Conservation (phyloP, 2,797 vertebrate genomes). For the Benthosema pterotum region DNA sequence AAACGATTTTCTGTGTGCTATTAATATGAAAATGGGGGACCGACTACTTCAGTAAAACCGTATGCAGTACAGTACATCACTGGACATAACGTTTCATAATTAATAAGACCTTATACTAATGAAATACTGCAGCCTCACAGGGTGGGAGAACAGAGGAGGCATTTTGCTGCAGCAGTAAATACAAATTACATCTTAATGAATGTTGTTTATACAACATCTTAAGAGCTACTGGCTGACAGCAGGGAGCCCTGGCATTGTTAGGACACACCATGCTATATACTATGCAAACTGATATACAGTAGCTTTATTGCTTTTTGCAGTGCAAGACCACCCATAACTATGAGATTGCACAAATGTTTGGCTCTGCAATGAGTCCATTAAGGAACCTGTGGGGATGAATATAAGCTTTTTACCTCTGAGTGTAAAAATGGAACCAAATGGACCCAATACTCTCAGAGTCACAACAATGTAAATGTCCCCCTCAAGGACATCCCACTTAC, state of each 20-base stretch:
- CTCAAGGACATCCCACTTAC: no score
- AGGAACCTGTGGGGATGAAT: no score
- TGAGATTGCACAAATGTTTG: no score
- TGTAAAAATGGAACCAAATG: no score
- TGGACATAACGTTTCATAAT: conserved; percentile 57
- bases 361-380: no score
- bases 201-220: conserved; percentile 24
- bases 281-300: no score
- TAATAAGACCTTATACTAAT: conserved; percentile 66
- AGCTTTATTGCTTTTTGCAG: no score
- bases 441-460: no score
- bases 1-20: conserved; percentile 13
- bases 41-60: conserved; percentile 22
- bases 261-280: no score
- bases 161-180: conserved; percentile 48
- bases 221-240: conserved; percentile 14
- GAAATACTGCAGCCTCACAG: conserved; percentile 54
- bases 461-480: no score
- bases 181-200: conserved; percentile 57
- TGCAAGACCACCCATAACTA: no score
- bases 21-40: conserved; percentile 23
- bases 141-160: conserved; percentile 48
- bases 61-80: conserved; percentile 48
- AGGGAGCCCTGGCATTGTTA: neutral
- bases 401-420: no score